Evolutionary conservation across 1,140 invertebrate species (phyloP).

Genomic region (Drosophila sp.): DNA sequence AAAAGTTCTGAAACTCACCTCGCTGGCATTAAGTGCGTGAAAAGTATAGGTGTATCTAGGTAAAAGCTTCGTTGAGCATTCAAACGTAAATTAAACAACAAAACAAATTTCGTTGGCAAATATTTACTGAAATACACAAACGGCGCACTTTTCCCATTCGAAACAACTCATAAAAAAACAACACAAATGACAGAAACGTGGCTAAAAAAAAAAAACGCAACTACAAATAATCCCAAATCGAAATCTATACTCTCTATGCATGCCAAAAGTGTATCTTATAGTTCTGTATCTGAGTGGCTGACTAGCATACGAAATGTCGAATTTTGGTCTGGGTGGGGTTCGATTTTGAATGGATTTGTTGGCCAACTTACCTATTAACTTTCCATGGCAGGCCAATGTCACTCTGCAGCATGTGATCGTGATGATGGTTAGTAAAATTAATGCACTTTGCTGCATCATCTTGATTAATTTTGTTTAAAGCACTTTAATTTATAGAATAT

Average conservation of each 20-base stretch:
- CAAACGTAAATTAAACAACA: constrained; percentile 49
- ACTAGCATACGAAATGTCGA: constrained; percentile 44
- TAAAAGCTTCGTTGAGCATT: constrained; percentile 12
- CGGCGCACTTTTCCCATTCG: constrained; percentile 47
- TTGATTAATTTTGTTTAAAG: constrained; percentile 35
- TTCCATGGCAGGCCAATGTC: constrained; percentile 75
- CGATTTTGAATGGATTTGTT: constrained; percentile 4
- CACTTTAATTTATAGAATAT: constrained; percentile 23
- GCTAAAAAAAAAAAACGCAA: constrained; percentile 30
- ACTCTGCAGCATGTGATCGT: constrained; percentile 62
- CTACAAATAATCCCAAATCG: constrained; percentile 16
- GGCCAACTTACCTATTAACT: constrained; percentile 73
- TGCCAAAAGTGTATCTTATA: constrained; percentile 27
- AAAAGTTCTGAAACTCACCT: constrained; percentile 55
- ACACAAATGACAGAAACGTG: constrained; percentile 63
- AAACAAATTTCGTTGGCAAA: constrained; percentile 42
- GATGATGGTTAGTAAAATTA: constrained; percentile 59
- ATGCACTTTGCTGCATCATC: constrained; percentile 67
- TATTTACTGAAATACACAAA: constrained; percentile 59
- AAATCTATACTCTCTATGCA: constrained; percentile 36
- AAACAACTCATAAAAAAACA: constrained; percentile 54
- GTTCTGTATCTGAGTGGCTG: constrained; percentile 25
- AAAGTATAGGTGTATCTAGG: constrained; percentile 28
- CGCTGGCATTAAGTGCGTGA: constrained; percentile 26
- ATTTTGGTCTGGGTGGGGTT: constrained; percentile 12